Percentiles rank a stretch among this genome's conserved stretches.
Conservation (phyloP, 1,140 invertebrate genomes). For the Zaprionus africanus region DNA sequence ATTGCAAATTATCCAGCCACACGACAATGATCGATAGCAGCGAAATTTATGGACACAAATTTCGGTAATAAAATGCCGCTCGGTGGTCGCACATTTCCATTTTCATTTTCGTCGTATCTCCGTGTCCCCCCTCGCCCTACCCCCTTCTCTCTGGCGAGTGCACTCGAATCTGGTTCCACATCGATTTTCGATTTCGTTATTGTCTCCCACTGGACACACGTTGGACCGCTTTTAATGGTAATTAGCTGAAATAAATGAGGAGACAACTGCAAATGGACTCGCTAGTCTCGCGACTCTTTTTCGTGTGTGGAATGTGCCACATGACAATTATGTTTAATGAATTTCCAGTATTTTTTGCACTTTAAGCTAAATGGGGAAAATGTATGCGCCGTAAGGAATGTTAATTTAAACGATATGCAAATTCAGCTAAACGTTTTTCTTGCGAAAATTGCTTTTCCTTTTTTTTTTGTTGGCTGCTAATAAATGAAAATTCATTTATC, state of each 20-base stretch:
- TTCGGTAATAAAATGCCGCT: constrained; percentile 50
- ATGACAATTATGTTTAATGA: constrained; percentile 25
- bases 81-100: constrained; percentile 3
- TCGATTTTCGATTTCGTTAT: constrained; percentile 51
- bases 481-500: constrained; percentile 1
- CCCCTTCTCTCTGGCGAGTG: not conserved
- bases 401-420: not conserved
- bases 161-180: constrained; percentile 21
- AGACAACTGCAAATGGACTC: constrained; percentile 42
- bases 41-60: constrained; percentile 65
- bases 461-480: not conserved
- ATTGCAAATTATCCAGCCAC: constrained; percentile 74
- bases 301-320: constrained; percentile 51
- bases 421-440: constrained; percentile 1
- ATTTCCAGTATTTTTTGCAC: constrained; percentile 1
- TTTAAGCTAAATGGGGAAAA: not conserved
- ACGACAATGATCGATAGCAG: constrained; percentile 78
- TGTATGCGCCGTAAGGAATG: not conserved
- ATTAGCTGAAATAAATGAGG: constrained; percentile 70
- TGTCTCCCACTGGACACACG: constrained; percentile 29
- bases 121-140: not conserved
- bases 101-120: constrained; percentile 23
- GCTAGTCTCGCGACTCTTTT: constrained; percentile 31
- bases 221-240: constrained; percentile 53
- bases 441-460: not conserved